A percentile compares a stretch with the other conserved stretches of the same genome.
Conservation (phyloP, 2,888 invertebrate species). For the Zaprionus lineosus region DNA sequence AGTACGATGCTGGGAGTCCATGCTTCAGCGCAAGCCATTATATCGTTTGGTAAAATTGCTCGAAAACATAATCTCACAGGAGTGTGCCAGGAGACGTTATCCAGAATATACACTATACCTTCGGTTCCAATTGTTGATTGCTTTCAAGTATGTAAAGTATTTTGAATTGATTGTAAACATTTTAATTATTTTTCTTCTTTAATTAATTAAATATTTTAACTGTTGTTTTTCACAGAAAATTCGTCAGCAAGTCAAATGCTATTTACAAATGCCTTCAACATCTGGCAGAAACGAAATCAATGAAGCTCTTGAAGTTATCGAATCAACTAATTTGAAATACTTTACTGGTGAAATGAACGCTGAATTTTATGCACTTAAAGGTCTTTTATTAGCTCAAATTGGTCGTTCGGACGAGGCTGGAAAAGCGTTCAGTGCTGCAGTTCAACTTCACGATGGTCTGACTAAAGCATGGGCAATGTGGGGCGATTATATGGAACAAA, state of each 20-base stretch:
- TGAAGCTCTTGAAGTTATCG: slow-evolving; percentile 97
- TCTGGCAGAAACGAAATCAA: slow-evolving; percentile 93
- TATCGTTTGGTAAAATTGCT: slow-evolving; percentile 98
- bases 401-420: slow-evolving; percentile 97
- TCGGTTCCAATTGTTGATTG: slow-evolving; percentile 98
- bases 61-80: slow-evolving; percentile 95
- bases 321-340: slow-evolving; percentile 96
- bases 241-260: slow-evolving; percentile 97
- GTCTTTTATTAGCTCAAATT: slow-evolving; percentile 92
- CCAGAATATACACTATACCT: slow-evolving; percentile 96
- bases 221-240: slow-evolving; percentile 92
- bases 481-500: slow-evolving; percentile 97
- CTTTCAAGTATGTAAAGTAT: slow-evolving; percentile 84
- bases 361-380: slow-evolving; percentile 97
- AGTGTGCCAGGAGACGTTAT: slow-evolving; percentile 94
- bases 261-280: slow-evolving; percentile 93
- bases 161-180: background rate
- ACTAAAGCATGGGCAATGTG: slow-evolving; percentile 98
- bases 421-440: slow-evolving; percentile 96
- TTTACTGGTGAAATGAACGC: slow-evolving; percentile 98
- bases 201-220: too few relatives aligned
- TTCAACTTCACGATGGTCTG: slow-evolving; percentile 95
- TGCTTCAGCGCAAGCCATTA: slow-evolving; percentile 88
- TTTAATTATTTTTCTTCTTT: background rate
- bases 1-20: slow-evolving; percentile 97